Conservation (phyloP, 2,888 invertebrate genomes). For the Allophyes oxyacanthae region DNA sequence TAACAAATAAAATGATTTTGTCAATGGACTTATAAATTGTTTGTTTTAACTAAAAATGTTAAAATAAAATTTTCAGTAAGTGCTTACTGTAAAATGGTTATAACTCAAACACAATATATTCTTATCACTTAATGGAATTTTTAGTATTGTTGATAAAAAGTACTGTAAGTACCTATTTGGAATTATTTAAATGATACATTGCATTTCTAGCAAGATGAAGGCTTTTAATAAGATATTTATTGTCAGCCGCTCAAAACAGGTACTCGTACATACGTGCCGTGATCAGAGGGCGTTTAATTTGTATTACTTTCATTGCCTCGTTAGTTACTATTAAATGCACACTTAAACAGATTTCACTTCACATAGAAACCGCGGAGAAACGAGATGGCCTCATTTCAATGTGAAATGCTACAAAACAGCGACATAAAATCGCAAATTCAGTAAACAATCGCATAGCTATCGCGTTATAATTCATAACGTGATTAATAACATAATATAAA, state of each 20-base stretch:
- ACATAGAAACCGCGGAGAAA: constrained; percentile 26
- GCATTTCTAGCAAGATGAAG: neutral
- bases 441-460: constrained; percentile 1
- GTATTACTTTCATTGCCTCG: constrained; percentile 7
- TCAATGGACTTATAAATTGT: too few species aligned
- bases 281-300: constrained; percentile 1
- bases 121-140: constrained; percentile 39
- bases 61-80: neutral
- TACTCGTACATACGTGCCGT: neutral
- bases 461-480: neutral
- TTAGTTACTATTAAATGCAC: constrained; percentile 10
- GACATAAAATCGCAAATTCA: constrained; percentile 3
- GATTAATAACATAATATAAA: neutral
- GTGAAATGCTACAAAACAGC: constrained; percentile 4
- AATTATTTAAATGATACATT: neutral
- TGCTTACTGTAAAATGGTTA: constrained; percentile 5
- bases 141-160: constrained; percentile 21
- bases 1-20: too few species aligned
- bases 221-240: neutral
- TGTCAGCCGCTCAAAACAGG: neutral
- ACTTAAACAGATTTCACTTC: constrained; percentile 25
- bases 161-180: neutral
- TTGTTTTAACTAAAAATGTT: neutral
- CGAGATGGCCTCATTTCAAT: constrained; percentile 27
- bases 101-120: constrained; percentile 15